phyloP scores from a whole-genome alignment of 2,888 invertebrate species.

The Drosophila lutescens region DNA sequence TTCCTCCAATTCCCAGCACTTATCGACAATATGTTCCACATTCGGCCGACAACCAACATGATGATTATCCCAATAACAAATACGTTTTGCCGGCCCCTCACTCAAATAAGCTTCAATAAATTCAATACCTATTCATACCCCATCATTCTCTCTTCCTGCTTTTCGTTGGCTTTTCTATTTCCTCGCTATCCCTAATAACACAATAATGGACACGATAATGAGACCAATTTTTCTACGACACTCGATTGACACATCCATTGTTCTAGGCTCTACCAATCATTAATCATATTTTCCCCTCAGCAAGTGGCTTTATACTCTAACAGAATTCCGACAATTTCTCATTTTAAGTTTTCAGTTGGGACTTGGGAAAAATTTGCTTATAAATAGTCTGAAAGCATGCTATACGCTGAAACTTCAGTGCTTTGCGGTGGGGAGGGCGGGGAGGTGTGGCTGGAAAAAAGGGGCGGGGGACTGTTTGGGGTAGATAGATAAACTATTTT shows the following conservation, averaged over 20 bases:
- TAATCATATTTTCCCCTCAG: slow-evolving; percentile 28
- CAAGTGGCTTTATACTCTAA: slow-evolving; percentile 13
- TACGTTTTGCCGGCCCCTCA: slow-evolving; percentile 9
- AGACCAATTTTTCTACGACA: slow-evolving; percentile 41
- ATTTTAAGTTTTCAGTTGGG: slow-evolving; percentile 30
- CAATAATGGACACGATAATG: slow-evolving; percentile 52
- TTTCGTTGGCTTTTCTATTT: slow-evolving; percentile 16
- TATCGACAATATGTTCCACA: slow-evolving; percentile 19
- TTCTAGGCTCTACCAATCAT: slow-evolving; percentile 37
- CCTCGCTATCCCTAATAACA: slow-evolving; percentile 16
- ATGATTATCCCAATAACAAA: slow-evolving; percentile 28
- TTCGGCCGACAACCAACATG: slow-evolving; percentile 11
- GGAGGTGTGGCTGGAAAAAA: slow-evolving; percentile 10
- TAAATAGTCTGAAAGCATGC: slow-evolving; percentile 33
- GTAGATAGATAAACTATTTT: slow-evolving; percentile 52
- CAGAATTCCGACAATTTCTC: slow-evolving; percentile 38
- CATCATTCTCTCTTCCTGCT: neutral
- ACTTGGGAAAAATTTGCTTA: slow-evolving; percentile 21
- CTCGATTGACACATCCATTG: slow-evolving; percentile 55
- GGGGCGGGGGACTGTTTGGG: neutral
- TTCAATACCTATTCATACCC: slow-evolving; percentile 13
- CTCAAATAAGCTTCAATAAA: slow-evolving; percentile 34
- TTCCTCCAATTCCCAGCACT: slow-evolving; percentile 17
- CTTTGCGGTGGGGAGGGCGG: slow-evolving; percentile 8
- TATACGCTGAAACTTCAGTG: slow-evolving; percentile 30